Base-by-base conservation (phyloP, 2,888 invertebrate species). In the Rhagium mordax region DNA sequence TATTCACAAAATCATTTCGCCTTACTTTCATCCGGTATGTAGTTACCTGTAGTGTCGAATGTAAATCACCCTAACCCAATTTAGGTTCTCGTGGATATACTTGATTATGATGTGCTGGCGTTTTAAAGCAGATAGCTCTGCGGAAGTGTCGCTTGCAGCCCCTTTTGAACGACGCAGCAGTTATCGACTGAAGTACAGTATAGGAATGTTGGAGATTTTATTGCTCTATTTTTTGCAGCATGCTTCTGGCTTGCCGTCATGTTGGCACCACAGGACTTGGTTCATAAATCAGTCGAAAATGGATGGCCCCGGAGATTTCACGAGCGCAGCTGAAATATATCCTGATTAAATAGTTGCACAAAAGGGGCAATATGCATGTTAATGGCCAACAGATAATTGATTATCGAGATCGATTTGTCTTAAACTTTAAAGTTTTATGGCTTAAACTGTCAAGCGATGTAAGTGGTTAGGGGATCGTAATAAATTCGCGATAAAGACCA, bases 201-300 rank as follows among this genome's bases (percentile, higher is more conserved):
- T 47, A 47, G 67, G 67, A 67, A 55, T 57, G 67, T 41, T 55
- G 74, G 72, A 72, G 57, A 79, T 78, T 81, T 80, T 81, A 82
- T 81, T 79, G 79, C 78, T 75, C 79, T 79, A 77, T 81, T 85
- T 85, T 85, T 85, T 84, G 81, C 77, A 66, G 78, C 69, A 68
- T 70, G 68, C 75, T 77, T 74, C 79, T 74, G 75, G 77, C 72
- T 70, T 75, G 84, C 82, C 85, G 85, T 78, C 85, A 81, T 79
- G 82, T 83, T 84, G 85, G 84, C 85, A 84, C 85, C 85, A 79
- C 74, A 76, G 82, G 76, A 79, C 41, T 81, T 77, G 74, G 74
- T 78, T 79, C 81, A 83, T 84, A 84, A 84, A 84, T 84, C 82
- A 82, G 81, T 79, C 81, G 72, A 74, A 79, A 78, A 78, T 79